phyloP scores from a whole-genome alignment of 2,113 vertebrate genomes.

The Crotalus horridus region DNA sequence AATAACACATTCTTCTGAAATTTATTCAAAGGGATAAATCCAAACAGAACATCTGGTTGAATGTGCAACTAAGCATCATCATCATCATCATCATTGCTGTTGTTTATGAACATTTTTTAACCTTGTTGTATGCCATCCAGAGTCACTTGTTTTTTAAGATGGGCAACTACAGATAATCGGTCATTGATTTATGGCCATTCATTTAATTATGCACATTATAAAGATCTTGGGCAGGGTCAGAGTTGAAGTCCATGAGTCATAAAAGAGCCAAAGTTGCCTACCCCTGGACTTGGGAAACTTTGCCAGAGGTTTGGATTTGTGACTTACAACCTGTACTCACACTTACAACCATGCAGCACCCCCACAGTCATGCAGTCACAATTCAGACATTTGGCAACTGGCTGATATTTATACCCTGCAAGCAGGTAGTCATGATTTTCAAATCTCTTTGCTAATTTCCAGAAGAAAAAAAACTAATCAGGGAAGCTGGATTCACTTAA shows the following conservation, averaged over 20 bases:
- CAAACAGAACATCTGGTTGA: not conserved
- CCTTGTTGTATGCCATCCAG: not conserved
- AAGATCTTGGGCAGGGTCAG: not conserved
- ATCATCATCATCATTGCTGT: no score
- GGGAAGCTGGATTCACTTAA: not conserved
- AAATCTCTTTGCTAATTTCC: not conserved
- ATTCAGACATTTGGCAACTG: not conserved
- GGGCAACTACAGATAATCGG: not conserved
- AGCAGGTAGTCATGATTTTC: not conserved
- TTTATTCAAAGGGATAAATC: not conserved
- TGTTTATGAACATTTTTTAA: not conserved
- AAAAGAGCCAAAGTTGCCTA: no score
- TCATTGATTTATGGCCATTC: not conserved
- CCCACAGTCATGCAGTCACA: not conserved
- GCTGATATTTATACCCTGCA: not conserved
- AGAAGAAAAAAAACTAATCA: not conserved
- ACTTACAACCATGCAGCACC: not conserved
- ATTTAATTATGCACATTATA: not conserved
- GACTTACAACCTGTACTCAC: not conserved
- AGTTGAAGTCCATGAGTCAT: no score
- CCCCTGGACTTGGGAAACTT: not conserved
- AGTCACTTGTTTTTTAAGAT: not conserved
- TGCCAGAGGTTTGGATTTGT: not conserved
- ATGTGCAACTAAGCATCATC: not conserved
- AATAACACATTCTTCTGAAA: not conserved